A percentile compares a stretch with the other conserved stretches of the same genome.
phyloP scores from a whole-genome alignment of 2,888 invertebrate species.

The Achlya flavicornis region DNA sequence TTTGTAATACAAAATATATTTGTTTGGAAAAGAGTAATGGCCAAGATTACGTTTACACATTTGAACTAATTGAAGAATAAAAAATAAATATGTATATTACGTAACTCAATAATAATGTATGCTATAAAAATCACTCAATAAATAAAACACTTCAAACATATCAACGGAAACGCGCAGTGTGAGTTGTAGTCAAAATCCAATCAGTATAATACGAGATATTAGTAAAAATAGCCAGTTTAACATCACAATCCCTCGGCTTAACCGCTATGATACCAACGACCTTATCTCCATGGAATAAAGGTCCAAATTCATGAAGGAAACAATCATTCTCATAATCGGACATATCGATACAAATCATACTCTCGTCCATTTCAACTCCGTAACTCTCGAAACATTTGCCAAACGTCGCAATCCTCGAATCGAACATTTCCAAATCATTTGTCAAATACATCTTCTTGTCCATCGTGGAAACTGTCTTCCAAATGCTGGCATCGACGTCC shows the following conservation, averaged over 20 bases:
- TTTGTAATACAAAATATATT: too few relatives aligned
- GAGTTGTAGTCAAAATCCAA: slow-evolving; percentile 46
- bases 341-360: slow-evolving; percentile 64
- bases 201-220: slow-evolving; percentile 47
- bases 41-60: too few relatives aligned
- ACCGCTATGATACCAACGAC: slow-evolving; percentile 61
- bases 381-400: slow-evolving; percentile 57
- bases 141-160: background rate
- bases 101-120: too few relatives aligned
- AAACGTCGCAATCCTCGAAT: slow-evolving; percentile 36
- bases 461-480: slow-evolving; percentile 73
- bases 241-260: slow-evolving; percentile 61
- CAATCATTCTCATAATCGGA: slow-evolving; percentile 58
- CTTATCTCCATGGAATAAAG: slow-evolving; percentile 57
- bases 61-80: too few relatives aligned
- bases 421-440: slow-evolving; percentile 59
- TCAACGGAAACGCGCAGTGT: slow-evolving; percentile 43
- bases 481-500: slow-evolving; percentile 53
- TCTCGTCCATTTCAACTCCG: slow-evolving; percentile 54
- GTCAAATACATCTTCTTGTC: slow-evolving; percentile 64
- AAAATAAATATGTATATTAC: background rate
- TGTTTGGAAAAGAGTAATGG: too few relatives aligned
- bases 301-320: slow-evolving; percentile 72
- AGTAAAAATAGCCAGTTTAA: slow-evolving; percentile 49
- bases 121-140: background rate